Conservation (phyloP, 2,113 vertebrate genomes). For the Apistogramma diplotaenia region DNA sequence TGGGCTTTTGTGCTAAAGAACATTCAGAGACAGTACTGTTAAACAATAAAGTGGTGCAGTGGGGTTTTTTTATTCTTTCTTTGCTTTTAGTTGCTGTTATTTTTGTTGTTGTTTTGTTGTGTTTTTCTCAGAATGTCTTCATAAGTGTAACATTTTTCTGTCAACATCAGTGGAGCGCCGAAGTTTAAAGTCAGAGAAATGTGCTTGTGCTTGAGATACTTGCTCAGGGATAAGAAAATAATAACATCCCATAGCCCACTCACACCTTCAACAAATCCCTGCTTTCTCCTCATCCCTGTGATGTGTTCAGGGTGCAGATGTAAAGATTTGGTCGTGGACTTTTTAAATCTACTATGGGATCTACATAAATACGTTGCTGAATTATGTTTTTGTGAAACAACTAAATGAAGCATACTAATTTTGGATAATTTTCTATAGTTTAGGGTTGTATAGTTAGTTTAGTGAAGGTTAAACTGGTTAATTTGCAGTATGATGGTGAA, state of each 20-base stretch:
- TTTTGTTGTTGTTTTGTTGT: too few relatives aligned
- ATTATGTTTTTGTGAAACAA: too few relatives aligned
- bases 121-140: not conserved
- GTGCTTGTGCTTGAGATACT: not conserved
- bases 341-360: too few relatives aligned
- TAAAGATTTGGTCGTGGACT: rapidly evolving
- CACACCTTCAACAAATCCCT: not conserved
- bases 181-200: not conserved
- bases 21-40: not conserved
- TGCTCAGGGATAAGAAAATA: not conserved
- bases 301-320: not conserved
- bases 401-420: too few relatives aligned
- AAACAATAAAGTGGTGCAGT: not conserved
- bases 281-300: not conserved
- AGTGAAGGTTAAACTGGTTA: too few relatives aligned
- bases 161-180: not conserved
- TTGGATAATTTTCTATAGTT: too few relatives aligned
- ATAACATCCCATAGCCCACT: not conserved
- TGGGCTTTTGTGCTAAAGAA: not conserved
- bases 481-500: too few relatives aligned
- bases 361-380: too few relatives aligned
- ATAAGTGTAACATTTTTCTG: not conserved
- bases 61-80: too few relatives aligned
- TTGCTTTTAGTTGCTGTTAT: too few relatives aligned
- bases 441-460: too few relatives aligned